phyloP scores from a whole-genome alignment of 2,797 vertebrate species.

The Ptychadena robeensis region DNA sequence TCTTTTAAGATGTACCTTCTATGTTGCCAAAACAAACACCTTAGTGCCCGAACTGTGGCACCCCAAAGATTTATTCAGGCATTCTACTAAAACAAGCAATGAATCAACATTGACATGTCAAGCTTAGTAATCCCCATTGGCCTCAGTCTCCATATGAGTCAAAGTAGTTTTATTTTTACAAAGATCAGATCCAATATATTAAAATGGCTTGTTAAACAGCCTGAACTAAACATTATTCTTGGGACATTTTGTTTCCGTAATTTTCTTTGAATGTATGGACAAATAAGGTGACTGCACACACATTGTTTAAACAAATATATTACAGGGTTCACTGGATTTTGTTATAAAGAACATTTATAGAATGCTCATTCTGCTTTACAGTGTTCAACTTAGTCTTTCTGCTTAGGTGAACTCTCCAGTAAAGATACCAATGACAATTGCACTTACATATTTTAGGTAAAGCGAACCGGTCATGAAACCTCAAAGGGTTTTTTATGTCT shows the following conservation, averaged over 20 bases:
- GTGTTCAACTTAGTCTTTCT: neutral
- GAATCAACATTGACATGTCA: neutral
- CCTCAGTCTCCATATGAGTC: neutral
- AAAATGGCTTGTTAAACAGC: conserved; percentile 17
- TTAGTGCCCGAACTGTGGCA: neutral
- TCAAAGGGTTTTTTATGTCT: too few species aligned
- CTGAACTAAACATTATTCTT: neutral
- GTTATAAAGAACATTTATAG: conserved; percentile 32
- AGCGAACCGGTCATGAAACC: too few species aligned
- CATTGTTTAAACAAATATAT: neutral
- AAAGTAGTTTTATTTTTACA: neutral
- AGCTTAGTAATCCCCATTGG: neutral
- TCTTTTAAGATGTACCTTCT: neutral
- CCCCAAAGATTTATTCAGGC: conserved; percentile 3
- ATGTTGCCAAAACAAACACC: conserved; percentile 11
- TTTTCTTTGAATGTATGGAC: conserved; percentile 12
- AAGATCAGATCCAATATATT: neutral
- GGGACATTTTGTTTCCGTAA: conserved; percentile 1
- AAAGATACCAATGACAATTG: neutral
- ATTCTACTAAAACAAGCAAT: neutral
- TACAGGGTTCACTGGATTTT: conserved; percentile 4
- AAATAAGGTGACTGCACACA: conserved; percentile 27
- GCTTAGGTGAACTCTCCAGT: neutral
- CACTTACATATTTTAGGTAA: neutral
- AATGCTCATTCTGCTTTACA: neutral